A percentile compares a stretch with the other conserved stretches of the same genome.
Evolutionary conservation across 2,113 vertebrate genomes (phyloP).

Genomic region (Cebus imitator): DNA sequence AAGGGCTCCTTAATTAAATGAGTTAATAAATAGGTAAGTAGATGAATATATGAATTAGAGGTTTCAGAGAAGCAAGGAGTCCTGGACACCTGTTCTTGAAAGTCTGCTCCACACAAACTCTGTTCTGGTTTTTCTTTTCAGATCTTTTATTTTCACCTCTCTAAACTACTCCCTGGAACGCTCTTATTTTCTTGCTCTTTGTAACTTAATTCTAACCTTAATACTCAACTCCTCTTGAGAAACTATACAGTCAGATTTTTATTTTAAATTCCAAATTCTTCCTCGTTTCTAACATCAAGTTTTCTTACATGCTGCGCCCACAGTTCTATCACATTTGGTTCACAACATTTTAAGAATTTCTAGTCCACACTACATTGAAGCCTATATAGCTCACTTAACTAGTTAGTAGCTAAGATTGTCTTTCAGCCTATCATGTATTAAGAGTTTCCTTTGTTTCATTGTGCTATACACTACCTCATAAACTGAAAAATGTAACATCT

Average conservation of each 20-base stretch:
- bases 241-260: background rate
- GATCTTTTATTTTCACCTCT: background rate
- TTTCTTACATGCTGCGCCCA: background rate
- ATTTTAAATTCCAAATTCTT: conserved; percentile 3
- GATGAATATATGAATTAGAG: background rate
- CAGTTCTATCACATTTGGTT: background rate
- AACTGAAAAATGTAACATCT: background rate
- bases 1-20: background rate
- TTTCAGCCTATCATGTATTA: background rate
- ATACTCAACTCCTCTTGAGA: background rate
- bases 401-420: background rate
- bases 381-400: background rate
- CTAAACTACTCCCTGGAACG: background rate
- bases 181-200: background rate
- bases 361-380: background rate
- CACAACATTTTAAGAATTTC: background rate
- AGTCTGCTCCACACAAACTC: background rate
- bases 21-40: background rate
- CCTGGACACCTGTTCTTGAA: background rate
- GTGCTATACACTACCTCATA: background rate
- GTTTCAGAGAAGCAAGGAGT: background rate
- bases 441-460: background rate
- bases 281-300: background rate
- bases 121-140: background rate
- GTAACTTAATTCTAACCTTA: conserved; percentile 15